Percentiles rank a stretch among this genome's conserved stretches.
phyloP scores from a whole-genome alignment of 2,113 vertebrate species.

The Enhydra lutris region DNA sequence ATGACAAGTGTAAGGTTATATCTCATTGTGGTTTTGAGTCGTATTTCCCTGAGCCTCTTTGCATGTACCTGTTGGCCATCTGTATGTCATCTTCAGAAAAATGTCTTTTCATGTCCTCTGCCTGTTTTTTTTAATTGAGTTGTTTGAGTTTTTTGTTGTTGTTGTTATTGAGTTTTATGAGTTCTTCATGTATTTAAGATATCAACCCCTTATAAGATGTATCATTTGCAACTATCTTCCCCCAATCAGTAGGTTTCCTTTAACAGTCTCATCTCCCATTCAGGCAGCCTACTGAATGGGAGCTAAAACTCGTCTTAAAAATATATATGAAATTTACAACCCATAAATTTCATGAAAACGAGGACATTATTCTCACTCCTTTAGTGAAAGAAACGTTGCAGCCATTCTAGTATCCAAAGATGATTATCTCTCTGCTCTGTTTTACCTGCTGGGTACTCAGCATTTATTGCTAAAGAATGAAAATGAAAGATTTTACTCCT shows the following conservation, averaged over 20 bases:
- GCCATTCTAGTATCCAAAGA: not conserved
- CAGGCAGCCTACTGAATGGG: not conserved
- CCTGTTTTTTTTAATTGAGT: not conserved
- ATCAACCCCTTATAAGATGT: not conserved
- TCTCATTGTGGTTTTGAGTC: not conserved
- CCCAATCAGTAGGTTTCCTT: not conserved
- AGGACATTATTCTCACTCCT: not conserved
- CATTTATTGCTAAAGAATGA: constrained; percentile 11
- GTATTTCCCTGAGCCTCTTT: not conserved
- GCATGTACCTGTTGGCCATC: not conserved
- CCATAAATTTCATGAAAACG: not conserved
- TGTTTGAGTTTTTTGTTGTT: not conserved
- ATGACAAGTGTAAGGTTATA: not conserved
- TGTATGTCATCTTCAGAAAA: not conserved
- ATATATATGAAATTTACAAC: not conserved
- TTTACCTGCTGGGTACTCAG: not conserved
- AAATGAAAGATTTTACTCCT: not conserved
- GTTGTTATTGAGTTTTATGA: not conserved
- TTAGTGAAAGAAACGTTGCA: not conserved
- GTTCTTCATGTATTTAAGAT: not conserved
- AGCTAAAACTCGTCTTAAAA: not conserved
- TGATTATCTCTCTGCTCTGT: not conserved
- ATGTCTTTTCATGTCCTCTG: not conserved
- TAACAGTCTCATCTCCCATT: not conserved
- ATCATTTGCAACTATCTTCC: not conserved